Conservation (phyloP, 2,888 invertebrate genomes). For the Heliconius ismenius region DNA sequence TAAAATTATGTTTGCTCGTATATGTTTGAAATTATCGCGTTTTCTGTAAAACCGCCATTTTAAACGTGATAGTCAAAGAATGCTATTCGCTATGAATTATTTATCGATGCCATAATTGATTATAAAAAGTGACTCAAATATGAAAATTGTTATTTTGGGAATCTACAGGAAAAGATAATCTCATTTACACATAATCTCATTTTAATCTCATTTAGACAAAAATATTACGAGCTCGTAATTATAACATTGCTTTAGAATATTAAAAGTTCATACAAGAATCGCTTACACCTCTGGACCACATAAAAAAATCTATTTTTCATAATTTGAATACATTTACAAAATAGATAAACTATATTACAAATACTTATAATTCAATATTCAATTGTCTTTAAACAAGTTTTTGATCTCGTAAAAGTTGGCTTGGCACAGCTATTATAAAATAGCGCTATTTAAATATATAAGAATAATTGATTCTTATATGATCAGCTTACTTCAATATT, state of each 20-base stretch:
- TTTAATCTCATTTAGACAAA: too few species aligned
- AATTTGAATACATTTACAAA: neutral
- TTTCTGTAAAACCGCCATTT: neutral
- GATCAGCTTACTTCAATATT: slow-evolving; percentile 19
- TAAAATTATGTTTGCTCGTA: neutral
- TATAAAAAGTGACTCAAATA: neutral
- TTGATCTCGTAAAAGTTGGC: neutral
- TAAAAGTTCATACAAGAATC: neutral
- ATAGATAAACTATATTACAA: neutral
- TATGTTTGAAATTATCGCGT: neutral
- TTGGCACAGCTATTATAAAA: slow-evolving; percentile 7
- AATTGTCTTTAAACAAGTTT: slow-evolving; percentile 9
- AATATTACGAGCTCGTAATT: too few species aligned
- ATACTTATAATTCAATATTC: neutral
- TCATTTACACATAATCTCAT: slow-evolving; percentile 1
- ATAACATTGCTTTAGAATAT: neutral
- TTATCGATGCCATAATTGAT: neutral
- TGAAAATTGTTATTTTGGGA: neutral
- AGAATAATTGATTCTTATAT: slow-evolving; percentile 8
- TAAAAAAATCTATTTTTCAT: slow-evolving; percentile 2
- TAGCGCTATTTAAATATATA: neutral
- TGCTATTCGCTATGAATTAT: neutral
- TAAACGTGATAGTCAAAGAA: neutral
- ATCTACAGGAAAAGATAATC: neutral
- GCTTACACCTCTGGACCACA: slow-evolving; percentile 3